Base-by-base conservation (phyloP, 2,113 vertebrate species). In the Leptodactylus fuscus region DNA sequence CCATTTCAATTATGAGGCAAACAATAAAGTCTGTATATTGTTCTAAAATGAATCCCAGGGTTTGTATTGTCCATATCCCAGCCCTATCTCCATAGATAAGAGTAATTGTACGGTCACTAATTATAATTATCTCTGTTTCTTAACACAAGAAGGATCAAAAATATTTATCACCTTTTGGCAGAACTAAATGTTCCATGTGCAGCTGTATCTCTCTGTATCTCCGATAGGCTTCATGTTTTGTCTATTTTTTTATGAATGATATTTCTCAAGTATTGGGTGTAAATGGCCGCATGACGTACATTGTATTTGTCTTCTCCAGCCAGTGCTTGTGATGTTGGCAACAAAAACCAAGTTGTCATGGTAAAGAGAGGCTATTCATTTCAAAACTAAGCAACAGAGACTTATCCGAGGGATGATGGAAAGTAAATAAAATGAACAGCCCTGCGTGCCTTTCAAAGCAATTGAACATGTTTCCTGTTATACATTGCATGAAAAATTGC, bases 281-380 rank as follows among this genome's bases (percentile, higher is more conserved):
- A 74, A 74, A 83, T 73, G 36, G 36, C 51, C 22, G 36, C 69
- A 32, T 83, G 81, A 83, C 81, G 81, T 38, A 55, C 48, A 53
- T 74, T 46, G 22, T 83, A 49, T 74, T 83, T 83, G 70, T 83
- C 70, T 44, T 74, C n/a, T 55, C 16, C 13, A 9, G 22, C 51
- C 36, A n/a, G 49, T 4, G 18, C 51, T 71, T 74, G 60, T 51
- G n/a, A 60, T 58, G 69, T 71, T 60, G 69, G 55, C 67, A 83
- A 83, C 70, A 75, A 75, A 74, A 74, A 41, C 51, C n/a, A 9
- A 60, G 81, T 83, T 83, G 81, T 83, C 70, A 83, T 74, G 81
- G 81, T 18, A 82, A 83, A 60, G 36, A 27, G 24, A 58, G 34
- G 81, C 70, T 55, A 46, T 60, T 74, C 70, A 74, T 55, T 55